A percentile compares a stretch with the other conserved stretches of the same genome.
Conservation (phyloP, 2,113 vertebrate genomes). For the Furnarius figulus region DNA sequence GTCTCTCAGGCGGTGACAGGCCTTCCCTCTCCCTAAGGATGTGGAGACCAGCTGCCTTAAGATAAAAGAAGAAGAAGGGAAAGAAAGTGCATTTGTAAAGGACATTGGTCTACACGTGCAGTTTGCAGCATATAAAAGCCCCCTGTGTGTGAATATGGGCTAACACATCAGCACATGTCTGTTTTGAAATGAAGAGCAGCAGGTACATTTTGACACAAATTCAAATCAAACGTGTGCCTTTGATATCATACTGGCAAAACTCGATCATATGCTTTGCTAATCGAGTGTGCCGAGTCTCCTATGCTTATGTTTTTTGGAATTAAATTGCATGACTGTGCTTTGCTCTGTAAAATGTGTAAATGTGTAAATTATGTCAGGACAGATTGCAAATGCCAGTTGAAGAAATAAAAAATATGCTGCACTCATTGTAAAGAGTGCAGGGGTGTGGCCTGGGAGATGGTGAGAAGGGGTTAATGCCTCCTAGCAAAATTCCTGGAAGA, state of each 20-base stretch:
- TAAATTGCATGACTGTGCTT: conserved; percentile 78
- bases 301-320: conserved; percentile 82
- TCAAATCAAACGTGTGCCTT: conserved; percentile 56
- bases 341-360: conserved; percentile 82
- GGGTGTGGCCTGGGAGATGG: conserved; percentile 66
- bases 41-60: conserved; percentile 47
- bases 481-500: conserved; percentile 43
- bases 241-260: conserved; percentile 62
- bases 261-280: conserved; percentile 65
- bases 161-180: conserved; percentile 43
- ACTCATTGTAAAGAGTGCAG: conserved; percentile 65
- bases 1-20: neutral
- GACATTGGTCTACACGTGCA: conserved; percentile 65
- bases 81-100: conserved; percentile 61
- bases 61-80: conserved; percentile 26
- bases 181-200: conserved; percentile 42
- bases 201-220: conserved; percentile 56
- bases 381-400: conserved; percentile 78
- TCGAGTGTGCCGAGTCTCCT: conserved; percentile 69
- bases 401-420: conserved; percentile 80
- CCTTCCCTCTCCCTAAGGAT: conserved; percentile 31
- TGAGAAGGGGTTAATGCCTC: conserved; percentile 64
- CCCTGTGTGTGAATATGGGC: neutral
- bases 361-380: conserved; percentile 82
- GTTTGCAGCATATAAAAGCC: conserved; percentile 28